Percentiles rank a stretch among this genome's conserved stretches.
These are phyloP conservation scores for cattle (Bos taurus) DNA, from an alignment of 2,113 vertebrate species.

Conservation along the genomic window DNA sequence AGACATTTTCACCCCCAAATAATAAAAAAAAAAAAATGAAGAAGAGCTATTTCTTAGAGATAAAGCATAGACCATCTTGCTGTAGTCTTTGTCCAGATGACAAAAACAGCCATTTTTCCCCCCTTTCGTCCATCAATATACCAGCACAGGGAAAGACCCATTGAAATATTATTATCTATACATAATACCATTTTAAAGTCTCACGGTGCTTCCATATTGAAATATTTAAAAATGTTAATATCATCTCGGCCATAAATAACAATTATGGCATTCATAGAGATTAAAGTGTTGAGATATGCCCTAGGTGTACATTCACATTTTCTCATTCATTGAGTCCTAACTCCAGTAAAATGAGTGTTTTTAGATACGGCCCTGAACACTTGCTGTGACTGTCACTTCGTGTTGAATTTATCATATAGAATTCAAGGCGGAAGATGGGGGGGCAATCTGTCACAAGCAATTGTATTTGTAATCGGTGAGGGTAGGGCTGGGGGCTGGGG, in stretches of 20 bases:
- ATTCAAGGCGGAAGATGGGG: constrained; percentile 69
- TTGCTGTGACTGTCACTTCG: constrained; percentile 78
- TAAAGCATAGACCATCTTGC: constrained; percentile 26
- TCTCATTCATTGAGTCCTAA: constrained; percentile 73
- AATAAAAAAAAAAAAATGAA: not conserved
- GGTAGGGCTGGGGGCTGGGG: constrained; percentile 43
- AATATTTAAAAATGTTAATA: constrained; percentile 77
- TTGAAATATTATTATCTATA: constrained; percentile 75
- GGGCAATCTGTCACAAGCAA: constrained; percentile 73
- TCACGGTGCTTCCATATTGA: constrained; percentile 56
- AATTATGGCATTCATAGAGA: constrained; percentile 68
- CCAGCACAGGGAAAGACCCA: constrained; percentile 7
- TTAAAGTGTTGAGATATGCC: constrained; percentile 70
- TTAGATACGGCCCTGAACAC: constrained; percentile 70
- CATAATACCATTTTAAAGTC: constrained; percentile 65
- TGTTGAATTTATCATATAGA: constrained; percentile 73
- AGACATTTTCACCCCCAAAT: not conserved
- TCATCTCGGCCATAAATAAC: constrained; percentile 68
- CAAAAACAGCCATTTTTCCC: constrained; percentile 10
- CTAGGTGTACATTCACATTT: constrained; percentile 69
- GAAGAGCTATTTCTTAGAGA: constrained; percentile 36
- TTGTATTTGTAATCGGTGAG: constrained; percentile 68
- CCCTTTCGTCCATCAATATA: constrained; percentile 54
- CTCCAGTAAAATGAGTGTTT: constrained; percentile 75
- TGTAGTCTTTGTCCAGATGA: not conserved